Conservation (phyloP, 1,140 invertebrate species). For the Aphelenchoides besseyi region DNA sequence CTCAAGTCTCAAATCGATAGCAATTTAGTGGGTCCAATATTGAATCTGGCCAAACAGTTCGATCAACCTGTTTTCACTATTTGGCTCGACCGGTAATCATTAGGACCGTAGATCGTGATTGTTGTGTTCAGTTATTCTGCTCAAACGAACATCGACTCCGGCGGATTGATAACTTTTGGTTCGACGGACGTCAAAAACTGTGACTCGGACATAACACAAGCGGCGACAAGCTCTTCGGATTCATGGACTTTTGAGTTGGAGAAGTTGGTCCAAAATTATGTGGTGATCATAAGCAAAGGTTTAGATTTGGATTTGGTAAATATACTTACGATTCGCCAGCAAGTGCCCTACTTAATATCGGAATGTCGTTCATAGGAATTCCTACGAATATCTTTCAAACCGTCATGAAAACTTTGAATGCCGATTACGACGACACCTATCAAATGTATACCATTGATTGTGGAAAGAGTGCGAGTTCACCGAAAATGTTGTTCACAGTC, state of each 20-base stretch:
- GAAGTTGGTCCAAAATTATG: background rate
- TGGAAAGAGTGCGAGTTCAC: background rate
- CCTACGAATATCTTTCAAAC: background rate
- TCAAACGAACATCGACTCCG: background rate
- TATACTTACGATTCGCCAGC: background rate
- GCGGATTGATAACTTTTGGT: background rate
- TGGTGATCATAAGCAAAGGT: background rate
- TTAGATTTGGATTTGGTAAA: background rate
- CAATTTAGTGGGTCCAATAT: background rate
- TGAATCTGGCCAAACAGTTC: background rate
- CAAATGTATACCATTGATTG: background rate
- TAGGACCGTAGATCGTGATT: background rate
- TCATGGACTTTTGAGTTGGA: background rate
- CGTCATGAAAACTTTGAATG: background rate
- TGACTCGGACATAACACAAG: slow-evolving; percentile 9
- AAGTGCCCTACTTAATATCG: background rate
- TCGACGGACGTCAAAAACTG: slow-evolving; percentile 6
- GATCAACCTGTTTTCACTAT: background rate
- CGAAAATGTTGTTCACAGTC: background rate
- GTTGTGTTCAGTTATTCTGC: background rate
- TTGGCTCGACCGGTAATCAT: background rate
- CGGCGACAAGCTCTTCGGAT: background rate
- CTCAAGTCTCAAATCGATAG: background rate
- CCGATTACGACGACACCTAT: background rate
- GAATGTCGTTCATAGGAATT: background rate